Evolutionary conservation across 2,113 vertebrate genomes (phyloP), one percentile per base, ranked within the genome.

Genomic region (Recurvirostra avosetta): DNA sequence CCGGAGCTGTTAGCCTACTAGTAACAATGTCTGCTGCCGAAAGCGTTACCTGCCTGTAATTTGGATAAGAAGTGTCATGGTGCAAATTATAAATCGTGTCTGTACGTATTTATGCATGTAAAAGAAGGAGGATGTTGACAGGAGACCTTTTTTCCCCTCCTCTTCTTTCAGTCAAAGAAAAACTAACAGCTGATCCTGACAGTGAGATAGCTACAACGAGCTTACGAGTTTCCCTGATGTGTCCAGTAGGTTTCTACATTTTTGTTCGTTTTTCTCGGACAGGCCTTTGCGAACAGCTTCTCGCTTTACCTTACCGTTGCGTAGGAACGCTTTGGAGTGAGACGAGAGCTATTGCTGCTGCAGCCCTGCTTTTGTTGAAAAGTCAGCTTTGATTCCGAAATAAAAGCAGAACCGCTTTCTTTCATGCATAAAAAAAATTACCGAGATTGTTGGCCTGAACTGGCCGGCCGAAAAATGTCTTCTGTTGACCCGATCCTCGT

Each of bases 161-260:
- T 93, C 56, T 87, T 62, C 40, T 96, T 96, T 71, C 98, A 99
- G 99, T 99, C 83, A 99, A 99, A 98, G 99, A 99, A 95, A 99
- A 99, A 83, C 75, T 99, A 77, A 99, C 99, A 0, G 99, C 99
- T 29, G 99, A 99, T 71, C 99, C 99, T 0, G 99, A 99, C 98
- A 99, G 99, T 41, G 99, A 99, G 95, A 98, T 99, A 18, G 99
- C 99, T 6, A 99, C 99, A 3, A 99, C 99, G 0, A 99, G 99
- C 88, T 98, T 99, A 14, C 97, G 99, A 10, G 99, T 99, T 45
- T 99, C 99, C 22, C 99, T 99, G 8, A 99, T 99, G 98, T 99
- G 99, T 79, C 99, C 99, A 81, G 99, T 99, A 98, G 97, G 98
- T 98, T 71, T 8, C 50, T 27, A 10, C 12, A 0, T 65, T 58